phyloP scores from a whole-genome alignment of 2,888 invertebrate species.

The Alentia gelatinosa region DNA sequence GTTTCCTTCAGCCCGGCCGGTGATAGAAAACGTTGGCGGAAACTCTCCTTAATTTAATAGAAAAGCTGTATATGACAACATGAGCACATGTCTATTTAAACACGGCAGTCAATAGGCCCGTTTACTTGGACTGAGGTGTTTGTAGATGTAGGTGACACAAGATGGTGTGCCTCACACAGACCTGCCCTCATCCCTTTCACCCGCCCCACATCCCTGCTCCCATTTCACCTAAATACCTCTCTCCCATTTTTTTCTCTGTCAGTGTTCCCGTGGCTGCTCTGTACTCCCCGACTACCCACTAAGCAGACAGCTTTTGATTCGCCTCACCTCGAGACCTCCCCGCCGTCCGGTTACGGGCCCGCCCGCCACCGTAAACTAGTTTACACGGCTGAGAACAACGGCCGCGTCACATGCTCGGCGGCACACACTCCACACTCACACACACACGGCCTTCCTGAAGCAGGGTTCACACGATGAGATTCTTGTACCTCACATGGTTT shows the following conservation, averaged over 20 bases:
- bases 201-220: neutral
- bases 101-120: neutral
- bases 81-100: neutral
- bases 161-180: neutral
- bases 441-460: neutral
- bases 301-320: too few species aligned
- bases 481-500: too few species aligned
- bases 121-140: neutral
- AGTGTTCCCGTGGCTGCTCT: too few species aligned
- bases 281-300: too few species aligned
- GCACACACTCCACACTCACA: neutral
- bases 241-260: neutral
- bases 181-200: neutral
- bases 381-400: neutral
- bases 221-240: neutral
- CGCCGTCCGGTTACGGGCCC: neutral
- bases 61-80: neutral
- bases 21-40: too few species aligned
- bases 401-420: neutral
- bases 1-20: too few species aligned
- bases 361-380: neutral
- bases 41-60: neutral
- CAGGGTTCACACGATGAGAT: too few species aligned
- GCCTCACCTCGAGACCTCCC: too few species aligned
- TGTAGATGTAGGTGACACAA: neutral